phyloP scores from a whole-genome alignment of 2,113 vertebrate genomes.

The Rhinoderma darwinii region DNA sequence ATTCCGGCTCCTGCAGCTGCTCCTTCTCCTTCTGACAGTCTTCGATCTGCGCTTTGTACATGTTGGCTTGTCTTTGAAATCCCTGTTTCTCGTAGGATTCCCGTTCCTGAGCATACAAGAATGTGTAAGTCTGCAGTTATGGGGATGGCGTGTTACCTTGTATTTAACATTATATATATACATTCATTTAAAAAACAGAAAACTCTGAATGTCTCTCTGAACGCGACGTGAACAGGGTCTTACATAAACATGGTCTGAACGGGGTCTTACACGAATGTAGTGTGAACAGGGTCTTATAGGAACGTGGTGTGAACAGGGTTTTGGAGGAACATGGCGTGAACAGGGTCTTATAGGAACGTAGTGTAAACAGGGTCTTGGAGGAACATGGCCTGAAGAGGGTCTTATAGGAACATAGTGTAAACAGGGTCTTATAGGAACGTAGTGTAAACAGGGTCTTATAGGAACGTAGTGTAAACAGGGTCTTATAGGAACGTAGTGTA shows the following conservation, averaged over 20 bases:
- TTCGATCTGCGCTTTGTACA: slow-evolving; percentile 60
- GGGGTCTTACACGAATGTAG: neutral
- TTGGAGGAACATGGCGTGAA: no score
- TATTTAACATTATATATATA: no score
- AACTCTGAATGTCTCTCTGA: no score
- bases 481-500: no score
- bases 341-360: neutral
- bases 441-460: no score
- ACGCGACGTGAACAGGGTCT: no score
- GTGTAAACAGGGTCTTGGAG: neutral
- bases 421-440: no score
- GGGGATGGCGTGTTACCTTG: no score
- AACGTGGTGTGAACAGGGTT: no score
- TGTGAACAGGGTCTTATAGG: neutral
- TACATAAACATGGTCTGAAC: neutral
- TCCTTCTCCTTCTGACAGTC: slow-evolving; percentile 34
- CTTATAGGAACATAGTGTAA: no score
- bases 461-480: no score
- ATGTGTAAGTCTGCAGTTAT: neutral
- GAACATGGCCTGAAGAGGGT: neutral
- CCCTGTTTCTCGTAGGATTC: slow-evolving; percentile 51
- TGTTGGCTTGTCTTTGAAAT: slow-evolving; percentile 54
- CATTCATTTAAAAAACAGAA: no score
- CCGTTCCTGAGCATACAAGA: slow-evolving; percentile 52
- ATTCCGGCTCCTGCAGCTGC: neutral